Base-by-base conservation (phyloP, 2,888 invertebrate genomes). In the Boloria euphrosyne region DNA sequence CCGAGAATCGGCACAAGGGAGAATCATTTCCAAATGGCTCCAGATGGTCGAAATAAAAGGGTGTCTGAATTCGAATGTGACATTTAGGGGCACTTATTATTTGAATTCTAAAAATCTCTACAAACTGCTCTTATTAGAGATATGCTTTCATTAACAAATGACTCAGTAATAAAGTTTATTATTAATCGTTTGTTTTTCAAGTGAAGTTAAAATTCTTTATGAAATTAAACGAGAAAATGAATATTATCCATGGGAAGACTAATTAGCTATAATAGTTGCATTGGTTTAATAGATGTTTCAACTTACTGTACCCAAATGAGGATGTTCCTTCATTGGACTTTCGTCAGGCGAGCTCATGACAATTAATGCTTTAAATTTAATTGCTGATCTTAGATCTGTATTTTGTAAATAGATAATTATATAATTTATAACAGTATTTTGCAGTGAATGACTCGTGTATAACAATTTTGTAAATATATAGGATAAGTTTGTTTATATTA, bases 31-130 rank as follows among this genome's bases (percentile, higher is more conserved):
- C 89, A 91, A 74, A 80, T 89, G 79, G 82, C 87, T 49, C 86
- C 90, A 14, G 93, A 92, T 55, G 91, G 92, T n/a, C 82, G 90
- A 44, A 93, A 88, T 76, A 93, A 93, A 69, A 90, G 94, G 76
- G 94, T 94, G 66, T 89, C 94, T 4, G 94, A 94, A 80, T 94
- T 94, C 76, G 94, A 94, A 80, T 94, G 94, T 80, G 94, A 94
- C 83, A 94, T 94, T 61, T 76, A 68, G 52, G 60, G 17, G 44
- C 44, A 22, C n/a, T 14, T 46, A 55, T 57, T n/a, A 31, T 13
- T 43, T 7, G 10, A 7, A 22, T 63, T 51, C 50, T 50, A 38
- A 31, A 51, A 27, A 17, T 31, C 27, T 64, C 22, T 51, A 22
- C 18, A 46, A 46, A 27, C 14, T 22, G 44, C 46, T 27, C 46